Base-by-base conservation (phyloP, 2,888 invertebrate species). In the Melinaea menophilus region DNA sequence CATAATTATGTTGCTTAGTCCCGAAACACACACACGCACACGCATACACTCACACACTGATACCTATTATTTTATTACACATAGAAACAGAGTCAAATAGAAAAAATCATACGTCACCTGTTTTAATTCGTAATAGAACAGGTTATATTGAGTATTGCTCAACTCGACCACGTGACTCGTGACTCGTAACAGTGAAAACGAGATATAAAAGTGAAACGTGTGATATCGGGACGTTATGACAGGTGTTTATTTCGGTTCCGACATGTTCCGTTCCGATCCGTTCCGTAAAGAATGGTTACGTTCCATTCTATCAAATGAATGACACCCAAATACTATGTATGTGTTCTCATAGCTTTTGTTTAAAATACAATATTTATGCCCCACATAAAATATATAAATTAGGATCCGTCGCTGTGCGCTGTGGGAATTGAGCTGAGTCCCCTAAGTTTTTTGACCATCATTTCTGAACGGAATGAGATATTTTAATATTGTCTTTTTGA, bases 191-290 rank as follows among this genome's bases (percentile, higher is more conserved):
- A 72, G 71, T 70, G 71, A 71, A 72, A 72, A 64, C 69, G 62
- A 65, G 64, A 78, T 79, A 80, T 73, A 81, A 84, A 84, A 84
- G 84, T 83, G 84, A 84, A 84, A 84, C 76, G 77, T 74, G 78
- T 72, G 73, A 75, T 69, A 65, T 65, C 64, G 61, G 58, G 56
- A 60, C 33, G 64, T 67, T 56, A 69, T 71, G 51, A 51, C 41
- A 41, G 41, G 41, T 41, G 41, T 41, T 41, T 41, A 41, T 41
- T 41, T 41, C 2, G 7, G 41, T 41, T 41, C 41, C 41, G 41
- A 41, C 3, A 41, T 41, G 41, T 51, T 13, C 22, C 7, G 51
- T 51, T 31, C 31, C 22, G 31, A 51, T 51, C 31, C 22, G 31
- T 51, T 51, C 51, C 31, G 51, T 22, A 48, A 9, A 51, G 22